phyloP scores from a whole-genome alignment of 2,797 vertebrate species.

The Halcyon leucocephala region DNA sequence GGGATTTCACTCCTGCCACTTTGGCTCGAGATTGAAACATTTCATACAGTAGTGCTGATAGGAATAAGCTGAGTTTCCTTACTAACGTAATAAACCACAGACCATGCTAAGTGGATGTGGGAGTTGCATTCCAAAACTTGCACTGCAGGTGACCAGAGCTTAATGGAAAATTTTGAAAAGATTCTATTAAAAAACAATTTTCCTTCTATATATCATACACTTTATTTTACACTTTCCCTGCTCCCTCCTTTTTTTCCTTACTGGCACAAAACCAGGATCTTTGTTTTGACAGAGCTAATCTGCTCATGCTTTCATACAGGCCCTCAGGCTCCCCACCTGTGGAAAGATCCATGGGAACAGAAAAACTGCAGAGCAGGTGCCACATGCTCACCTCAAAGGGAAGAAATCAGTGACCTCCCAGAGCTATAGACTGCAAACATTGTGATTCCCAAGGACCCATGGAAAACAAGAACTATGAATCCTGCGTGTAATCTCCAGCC shows the following conservation, averaged over 20 bases:
- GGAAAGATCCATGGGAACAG: background rate
- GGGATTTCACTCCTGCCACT: background rate
- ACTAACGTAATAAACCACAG: conserved; percentile 51
- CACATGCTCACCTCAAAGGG: background rate
- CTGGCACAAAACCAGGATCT: conserved; percentile 28
- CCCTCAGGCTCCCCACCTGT: conserved; percentile 44
- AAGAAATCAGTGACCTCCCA: background rate
- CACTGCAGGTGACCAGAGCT: conserved; percentile 42
- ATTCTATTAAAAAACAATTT: conserved; percentile 54
- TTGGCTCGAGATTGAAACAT: background rate
- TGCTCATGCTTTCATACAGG: background rate
- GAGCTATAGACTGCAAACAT: background rate
- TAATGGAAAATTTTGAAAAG: conserved; percentile 68
- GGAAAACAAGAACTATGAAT: background rate
- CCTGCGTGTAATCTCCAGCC: background rate
- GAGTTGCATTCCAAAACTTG: conserved; percentile 66
- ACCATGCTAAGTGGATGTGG: conserved; percentile 61
- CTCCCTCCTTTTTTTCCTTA: conserved; percentile 34
- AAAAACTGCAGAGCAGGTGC: background rate
- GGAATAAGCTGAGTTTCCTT: conserved; percentile 40
- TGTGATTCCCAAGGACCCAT: background rate
- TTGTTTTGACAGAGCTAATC: conserved; percentile 63
- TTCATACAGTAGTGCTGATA: conserved; percentile 45
- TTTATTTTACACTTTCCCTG: conserved; percentile 39
- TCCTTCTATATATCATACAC: conserved; percentile 36